These are phyloP conservation scores for Pangasianodon hypophthalmus DNA, from an alignment of 2,113 vertebrate genomes.

Conservation along the genomic window DNA sequence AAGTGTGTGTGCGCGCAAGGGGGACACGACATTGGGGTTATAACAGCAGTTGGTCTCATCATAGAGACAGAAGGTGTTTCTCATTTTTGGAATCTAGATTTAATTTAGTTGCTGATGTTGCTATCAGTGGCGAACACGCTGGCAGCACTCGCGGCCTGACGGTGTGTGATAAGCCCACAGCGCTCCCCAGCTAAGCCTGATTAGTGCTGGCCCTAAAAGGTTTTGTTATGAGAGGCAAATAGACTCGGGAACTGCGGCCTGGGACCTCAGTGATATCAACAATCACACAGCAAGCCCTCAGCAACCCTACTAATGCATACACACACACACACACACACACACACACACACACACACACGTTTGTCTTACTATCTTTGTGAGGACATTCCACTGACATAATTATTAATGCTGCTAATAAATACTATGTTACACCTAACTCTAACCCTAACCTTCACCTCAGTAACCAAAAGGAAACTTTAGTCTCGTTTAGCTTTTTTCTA, in stretches of 20 bases:
- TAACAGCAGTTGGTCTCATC: conserved; percentile 56
- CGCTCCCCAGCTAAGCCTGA: conserved; percentile 64
- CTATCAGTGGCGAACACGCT: conserved; percentile 63
- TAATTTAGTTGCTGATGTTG: conserved; percentile 65
- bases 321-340: not conserved
- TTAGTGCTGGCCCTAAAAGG: conserved; percentile 63
- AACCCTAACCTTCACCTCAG: not conserved
- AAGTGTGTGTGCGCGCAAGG: not conserved
- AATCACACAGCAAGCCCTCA: conserved; percentile 57
- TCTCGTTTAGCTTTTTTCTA: not conserved
- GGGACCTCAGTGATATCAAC: conserved; percentile 64
- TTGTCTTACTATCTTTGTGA: not conserved
- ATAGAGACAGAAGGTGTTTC: conserved; percentile 49
- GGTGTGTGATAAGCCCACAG: conserved; percentile 59
- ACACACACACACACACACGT: not conserved
- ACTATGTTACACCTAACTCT: not conserved
- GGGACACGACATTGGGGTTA: not conserved
- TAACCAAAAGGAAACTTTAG: not conserved
- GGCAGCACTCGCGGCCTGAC: conserved; percentile 58
- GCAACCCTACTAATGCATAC: conserved; percentile 32
- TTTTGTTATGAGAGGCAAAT: conserved; percentile 67
- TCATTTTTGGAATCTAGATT: conserved; percentile 65
- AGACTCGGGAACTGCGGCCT: conserved; percentile 62
- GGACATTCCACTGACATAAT: not conserved
- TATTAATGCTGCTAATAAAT: conserved; percentile 1